These are phyloP conservation scores for Tiliqua scincoides DNA, from an alignment of 2,113 vertebrate genomes.

Conservation along the genomic window DNA sequence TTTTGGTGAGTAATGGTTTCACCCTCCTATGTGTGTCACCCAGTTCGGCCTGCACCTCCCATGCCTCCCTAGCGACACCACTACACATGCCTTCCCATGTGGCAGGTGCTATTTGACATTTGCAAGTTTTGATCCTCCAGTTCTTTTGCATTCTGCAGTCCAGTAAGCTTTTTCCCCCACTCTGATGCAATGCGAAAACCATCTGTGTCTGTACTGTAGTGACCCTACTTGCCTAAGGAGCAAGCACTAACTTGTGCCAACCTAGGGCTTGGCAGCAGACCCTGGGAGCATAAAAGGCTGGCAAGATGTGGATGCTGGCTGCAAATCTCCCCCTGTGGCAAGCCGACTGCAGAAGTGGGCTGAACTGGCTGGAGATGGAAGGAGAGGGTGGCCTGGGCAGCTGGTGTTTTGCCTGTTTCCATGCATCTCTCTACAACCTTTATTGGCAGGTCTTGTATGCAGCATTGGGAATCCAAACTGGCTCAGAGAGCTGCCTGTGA, in stretches of 20 bases:
- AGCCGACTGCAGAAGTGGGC: fast-evolving
- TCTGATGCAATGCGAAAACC: background rate
- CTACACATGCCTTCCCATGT: background rate
- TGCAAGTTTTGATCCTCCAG: background rate
- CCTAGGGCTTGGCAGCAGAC: fast-evolving
- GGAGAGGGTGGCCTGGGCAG: background rate
- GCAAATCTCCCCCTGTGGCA: background rate
- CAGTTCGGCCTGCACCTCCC: too few relatives aligned
- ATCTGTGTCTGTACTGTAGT: background rate
- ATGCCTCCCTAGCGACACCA: too few relatives aligned
- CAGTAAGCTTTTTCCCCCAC: background rate
- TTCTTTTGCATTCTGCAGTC: background rate
- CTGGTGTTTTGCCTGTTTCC: background rate
- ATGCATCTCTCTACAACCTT: background rate
- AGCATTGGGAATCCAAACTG: background rate
- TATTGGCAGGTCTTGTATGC: background rate
- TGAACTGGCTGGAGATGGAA: fast-evolving
- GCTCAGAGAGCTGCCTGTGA: background rate
- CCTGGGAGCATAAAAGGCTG: fast-evolving
- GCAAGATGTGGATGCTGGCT: background rate
- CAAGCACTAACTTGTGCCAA: background rate
- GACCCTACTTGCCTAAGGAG: background rate
- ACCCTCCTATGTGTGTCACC: too few relatives aligned
- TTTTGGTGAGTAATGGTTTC: too few relatives aligned
- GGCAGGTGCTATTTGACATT: background rate